A percentile compares a stretch with the other conserved stretches of the same genome.
Evolutionary conservation across 2,888 invertebrate genomes (phyloP).

Genomic region (Zaprionus lineosus): DNA sequence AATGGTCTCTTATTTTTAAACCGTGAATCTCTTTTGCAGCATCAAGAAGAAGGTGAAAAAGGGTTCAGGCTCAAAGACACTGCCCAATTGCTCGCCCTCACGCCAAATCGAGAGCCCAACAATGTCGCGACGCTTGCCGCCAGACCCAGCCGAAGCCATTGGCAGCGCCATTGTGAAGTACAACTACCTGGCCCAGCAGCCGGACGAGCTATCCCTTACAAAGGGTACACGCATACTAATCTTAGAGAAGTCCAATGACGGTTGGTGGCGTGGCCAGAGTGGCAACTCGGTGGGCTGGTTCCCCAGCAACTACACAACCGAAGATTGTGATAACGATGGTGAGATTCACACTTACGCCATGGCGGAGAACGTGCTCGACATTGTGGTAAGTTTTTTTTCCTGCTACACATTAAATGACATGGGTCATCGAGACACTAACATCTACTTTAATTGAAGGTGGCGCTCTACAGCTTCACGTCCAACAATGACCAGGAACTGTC

Average conservation of each 20-base stretch:
- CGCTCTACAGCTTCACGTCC: constrained; percentile 95
- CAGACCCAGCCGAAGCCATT: constrained; percentile 93
- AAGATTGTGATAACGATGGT: constrained; percentile 93
- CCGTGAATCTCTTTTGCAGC: constrained; percentile 84
- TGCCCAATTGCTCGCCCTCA: constrained; percentile 93
- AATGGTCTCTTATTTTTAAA: neutral
- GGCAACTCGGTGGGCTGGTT: constrained; percentile 90
- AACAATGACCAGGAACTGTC: constrained; percentile 97
- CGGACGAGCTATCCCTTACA: constrained; percentile 96
- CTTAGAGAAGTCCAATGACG: constrained; percentile 98
- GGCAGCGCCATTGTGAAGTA: constrained; percentile 97
- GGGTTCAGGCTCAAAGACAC: constrained; percentile 91
- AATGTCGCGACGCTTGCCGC: constrained; percentile 88
- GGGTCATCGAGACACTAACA: neutral
- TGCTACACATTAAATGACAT: neutral
- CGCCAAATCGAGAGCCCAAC: constrained; percentile 90
- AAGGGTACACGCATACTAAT: constrained; percentile 98
- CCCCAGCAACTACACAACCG: constrained; percentile 98
- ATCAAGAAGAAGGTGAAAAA: constrained; percentile 94
- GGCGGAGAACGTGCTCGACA: constrained; percentile 97
- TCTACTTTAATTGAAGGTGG: constrained; percentile 84
- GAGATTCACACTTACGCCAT: constrained; percentile 95
- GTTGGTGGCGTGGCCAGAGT: constrained; percentile 98
- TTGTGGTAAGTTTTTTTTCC: constrained; percentile 86
- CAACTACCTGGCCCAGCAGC: constrained; percentile 96